Conservation (phyloP, 2,888 invertebrate species). For the Rhimphoctona megacephalus region DNA sequence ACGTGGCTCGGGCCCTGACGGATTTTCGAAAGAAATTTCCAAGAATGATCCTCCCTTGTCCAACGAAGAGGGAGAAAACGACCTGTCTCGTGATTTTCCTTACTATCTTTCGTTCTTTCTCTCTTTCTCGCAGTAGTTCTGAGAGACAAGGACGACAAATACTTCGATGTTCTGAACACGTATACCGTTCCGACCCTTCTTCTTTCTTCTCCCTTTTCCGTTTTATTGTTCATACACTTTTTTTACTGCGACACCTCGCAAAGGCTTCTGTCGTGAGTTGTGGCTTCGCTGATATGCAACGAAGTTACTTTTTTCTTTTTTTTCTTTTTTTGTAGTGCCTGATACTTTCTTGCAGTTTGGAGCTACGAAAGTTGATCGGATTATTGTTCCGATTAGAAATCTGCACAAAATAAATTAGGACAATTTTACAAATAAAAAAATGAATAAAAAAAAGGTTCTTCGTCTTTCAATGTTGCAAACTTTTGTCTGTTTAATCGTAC, state of each 20-base stretch:
- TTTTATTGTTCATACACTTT: neutral
- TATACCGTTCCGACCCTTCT: neutral
- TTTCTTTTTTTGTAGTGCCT: neutral
- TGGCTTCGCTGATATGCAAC: neutral
- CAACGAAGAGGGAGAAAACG: neutral
- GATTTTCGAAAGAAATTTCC: slow-evolving; percentile 47
- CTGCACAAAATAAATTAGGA: neutral
- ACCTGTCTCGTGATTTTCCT: neutral
- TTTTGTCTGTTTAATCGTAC: neutral
- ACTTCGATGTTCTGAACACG: slow-evolving; percentile 15
- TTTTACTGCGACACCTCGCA: neutral
- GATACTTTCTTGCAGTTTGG: neutral
- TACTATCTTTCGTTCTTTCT: neutral
- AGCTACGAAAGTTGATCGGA: neutral
- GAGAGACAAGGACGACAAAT: slow-evolving; percentile 9
- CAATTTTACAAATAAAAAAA: neutral
- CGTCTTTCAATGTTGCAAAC: neutral
- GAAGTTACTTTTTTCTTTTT: neutral
- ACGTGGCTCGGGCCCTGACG: neutral
- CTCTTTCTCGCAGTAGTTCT: neutral
- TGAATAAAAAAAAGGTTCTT: neutral
- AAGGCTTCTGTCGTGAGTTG: neutral
- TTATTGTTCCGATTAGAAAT: neutral
- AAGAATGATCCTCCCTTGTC: slow-evolving; percentile 32
- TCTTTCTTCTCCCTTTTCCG: neutral